Evolutionary conservation across 2,113 vertebrate species (phyloP).

Genomic region (Plectropomus leopardus): DNA sequence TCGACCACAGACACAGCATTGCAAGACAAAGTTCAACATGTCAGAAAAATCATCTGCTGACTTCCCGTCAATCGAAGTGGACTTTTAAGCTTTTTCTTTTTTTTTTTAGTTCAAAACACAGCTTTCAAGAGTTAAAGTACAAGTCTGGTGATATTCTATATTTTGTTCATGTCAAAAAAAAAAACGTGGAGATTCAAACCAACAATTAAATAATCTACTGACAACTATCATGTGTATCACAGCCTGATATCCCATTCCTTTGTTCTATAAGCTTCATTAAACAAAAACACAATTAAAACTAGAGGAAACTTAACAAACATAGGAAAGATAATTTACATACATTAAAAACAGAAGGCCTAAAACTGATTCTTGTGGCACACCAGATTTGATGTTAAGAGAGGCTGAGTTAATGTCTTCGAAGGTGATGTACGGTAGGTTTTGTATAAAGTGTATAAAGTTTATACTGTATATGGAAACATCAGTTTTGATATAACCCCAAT

Average conservation of each 20-base stretch:
- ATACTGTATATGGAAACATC: too few relatives aligned
- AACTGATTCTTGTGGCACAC: slow-evolving; percentile 16
- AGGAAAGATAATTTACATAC: background rate
- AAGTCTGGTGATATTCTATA: slow-evolving; percentile 38
- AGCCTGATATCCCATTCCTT: background rate
- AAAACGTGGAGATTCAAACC: slow-evolving; percentile 2
- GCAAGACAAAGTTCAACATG: slow-evolving; percentile 41
- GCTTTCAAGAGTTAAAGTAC: background rate
- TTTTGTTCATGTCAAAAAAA: slow-evolving; percentile 26
- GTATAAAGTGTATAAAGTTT: too few relatives aligned
- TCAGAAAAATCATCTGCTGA: slow-evolving; percentile 15
- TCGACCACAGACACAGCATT: slow-evolving; percentile 69
- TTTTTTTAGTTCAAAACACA: slow-evolving; percentile 15
- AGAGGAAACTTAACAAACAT: background rate
- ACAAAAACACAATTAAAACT: background rate
- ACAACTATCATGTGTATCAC: background rate
- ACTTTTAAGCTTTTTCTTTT: background rate
- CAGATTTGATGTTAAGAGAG: background rate
- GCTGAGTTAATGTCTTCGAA: background rate
- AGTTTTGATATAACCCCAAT: too few relatives aligned
- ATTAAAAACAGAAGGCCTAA: background rate
- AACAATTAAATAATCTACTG: background rate
- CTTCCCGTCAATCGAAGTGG: slow-evolving; percentile 15
- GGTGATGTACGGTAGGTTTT: background rate
- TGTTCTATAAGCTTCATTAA: too few relatives aligned